Evolutionary conservation across 2,888 invertebrate species (phyloP), one percentile per base, ranked within the genome.

Genomic region (Lasioglossum oenotherae): DNA sequence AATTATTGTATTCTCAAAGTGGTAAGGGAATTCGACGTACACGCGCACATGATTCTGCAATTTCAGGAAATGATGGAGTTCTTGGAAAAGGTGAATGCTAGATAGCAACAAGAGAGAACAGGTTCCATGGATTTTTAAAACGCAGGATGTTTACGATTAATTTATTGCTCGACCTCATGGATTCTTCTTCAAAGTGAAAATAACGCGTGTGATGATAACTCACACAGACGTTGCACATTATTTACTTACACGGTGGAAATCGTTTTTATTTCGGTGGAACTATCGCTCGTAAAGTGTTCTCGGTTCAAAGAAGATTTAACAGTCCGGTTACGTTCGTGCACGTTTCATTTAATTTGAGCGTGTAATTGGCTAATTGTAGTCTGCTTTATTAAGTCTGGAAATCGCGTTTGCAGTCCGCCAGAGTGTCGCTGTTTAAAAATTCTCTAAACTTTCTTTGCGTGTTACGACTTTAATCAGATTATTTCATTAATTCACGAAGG

Each of bases 261-360:
- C 4, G 35, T 35, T 67, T 35, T 38, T 35, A 23, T 38, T 67
- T 35, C 67, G 23, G 23, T 4, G 8, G 67, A 38, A 67, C 67
- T 8, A 41, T n/a, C 4, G n/a, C 14, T 67, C 27, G 23, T 23
- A 38, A 53, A 38, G 14, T 69, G 31, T 4, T 44, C 57, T 38
- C 38, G 31, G 35, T 69, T n/a, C n/a, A 16, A 72, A n/a, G 78
- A 53, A 71, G 64, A 84, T 78, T 75, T 72, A 23, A 49, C n/a
- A 74, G 60, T n/a, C 10, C 16, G 16, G 46, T 23, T 41, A 46
- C 46, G 74, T 69, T 19, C 44, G 44, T 49, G 72, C 71, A 75
- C 84, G 84, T 85, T 84, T 79, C 74, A 73, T 19, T 72, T 74
- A 72, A 67, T 84, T 84, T 72, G 79, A 60, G 14, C 27, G n/a